Evolutionary conservation across 2,888 invertebrate species (phyloP), one percentile per base, ranked within the genome.

Genomic region (Cataglyphis rosenhaueri): DNA sequence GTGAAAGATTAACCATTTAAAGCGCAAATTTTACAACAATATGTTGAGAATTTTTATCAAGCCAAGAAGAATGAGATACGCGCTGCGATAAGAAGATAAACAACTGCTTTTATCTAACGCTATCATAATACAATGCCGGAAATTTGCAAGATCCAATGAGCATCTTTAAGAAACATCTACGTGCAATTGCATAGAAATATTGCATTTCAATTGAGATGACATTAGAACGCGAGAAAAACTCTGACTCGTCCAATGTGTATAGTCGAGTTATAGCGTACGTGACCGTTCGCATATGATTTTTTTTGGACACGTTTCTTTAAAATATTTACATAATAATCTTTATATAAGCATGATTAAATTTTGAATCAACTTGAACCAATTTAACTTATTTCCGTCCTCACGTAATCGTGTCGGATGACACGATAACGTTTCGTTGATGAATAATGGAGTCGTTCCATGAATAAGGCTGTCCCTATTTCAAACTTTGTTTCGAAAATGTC

Each of bases 131-230:
- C 15, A 41, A 70, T 57, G 29, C 18, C 57, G 76, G 78, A 81
- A 55, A 62, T 66, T 66, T 8, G 70, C 68, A 52, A 70, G 57
- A 78, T 44, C 32, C 70, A 48, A 29, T 57, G 78, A 41, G 44
- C 41, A 65, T n/a, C 41, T 59, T 57, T 59, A 79, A 71, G 74
- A 41, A 32, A 68, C 62, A 52, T 64, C 48, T 84, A 81, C 81
- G 81, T 82, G 84, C 70, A 62, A 64, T 29, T 55, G 84, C 84
- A 81, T 84, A 64, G 75, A 75, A 57, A 84, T 84, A 55, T 61
- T 52, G 68, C 68, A 38, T 81, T 84, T 81, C 81, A 68, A 75
- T 84, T 68, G 73, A 61, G 48, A 76, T 15, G 25, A 52, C 66
- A 48, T 52, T 61, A 48, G 48, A 18, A n/a, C 52, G 48, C 71